Percentiles rank a stretch among this genome's conserved stretches.
Conservation (phyloP, 2,113 vertebrate genomes). For the Petrocephalus zakoni region DNA sequence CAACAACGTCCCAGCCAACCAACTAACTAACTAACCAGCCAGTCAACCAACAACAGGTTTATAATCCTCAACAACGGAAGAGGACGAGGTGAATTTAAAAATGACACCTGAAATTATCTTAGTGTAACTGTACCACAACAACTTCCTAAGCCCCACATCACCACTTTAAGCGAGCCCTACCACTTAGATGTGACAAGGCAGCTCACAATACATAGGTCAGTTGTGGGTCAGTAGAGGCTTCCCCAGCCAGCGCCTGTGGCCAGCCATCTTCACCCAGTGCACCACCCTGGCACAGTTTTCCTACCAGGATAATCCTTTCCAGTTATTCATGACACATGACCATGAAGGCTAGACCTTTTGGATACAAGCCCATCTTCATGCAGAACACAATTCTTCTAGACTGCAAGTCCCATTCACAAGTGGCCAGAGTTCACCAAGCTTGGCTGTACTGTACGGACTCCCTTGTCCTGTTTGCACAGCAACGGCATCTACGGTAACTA, state of each 20-base stretch:
- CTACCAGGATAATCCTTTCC: neutral
- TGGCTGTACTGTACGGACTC: neutral
- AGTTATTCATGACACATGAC: neutral
- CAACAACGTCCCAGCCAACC: constrained; percentile 32
- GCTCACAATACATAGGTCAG: neutral
- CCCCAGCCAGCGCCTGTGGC: neutral
- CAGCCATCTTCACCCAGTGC: neutral
- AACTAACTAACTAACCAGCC: constrained; percentile 26
- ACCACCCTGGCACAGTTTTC: neutral
- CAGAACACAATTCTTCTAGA: neutral
- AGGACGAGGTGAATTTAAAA: neutral
- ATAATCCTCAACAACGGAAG: neutral
- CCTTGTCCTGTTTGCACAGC: neutral
- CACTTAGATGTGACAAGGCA: neutral
- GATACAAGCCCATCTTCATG: neutral
- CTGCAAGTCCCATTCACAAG: neutral
- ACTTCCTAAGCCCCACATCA: neutral
- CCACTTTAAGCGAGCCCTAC: neutral
- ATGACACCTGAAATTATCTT: neutral
- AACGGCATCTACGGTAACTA: neutral
- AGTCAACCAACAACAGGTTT: neutral
- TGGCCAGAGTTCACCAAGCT: neutral
- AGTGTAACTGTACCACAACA: neutral
- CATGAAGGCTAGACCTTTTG: neutral
- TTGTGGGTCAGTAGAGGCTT: neutral